Conservation (phyloP, 2,888 invertebrate species). For the Zonitis immaculata region DNA sequence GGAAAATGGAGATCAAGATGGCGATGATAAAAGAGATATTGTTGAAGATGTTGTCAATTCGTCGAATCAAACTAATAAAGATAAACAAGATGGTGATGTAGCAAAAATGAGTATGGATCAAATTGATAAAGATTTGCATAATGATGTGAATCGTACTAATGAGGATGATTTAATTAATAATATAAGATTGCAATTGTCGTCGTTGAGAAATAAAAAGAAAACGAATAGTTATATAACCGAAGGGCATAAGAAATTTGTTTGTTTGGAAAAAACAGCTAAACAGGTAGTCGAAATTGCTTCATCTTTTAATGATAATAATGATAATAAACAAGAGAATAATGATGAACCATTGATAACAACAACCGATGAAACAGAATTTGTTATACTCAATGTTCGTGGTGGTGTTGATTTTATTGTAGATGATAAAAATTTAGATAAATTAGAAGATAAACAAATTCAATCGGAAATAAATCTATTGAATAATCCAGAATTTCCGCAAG, state of each 20-base stretch:
- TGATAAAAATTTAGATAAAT: slow-evolving; percentile 45
- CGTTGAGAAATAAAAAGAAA: slow-evolving; percentile 33
- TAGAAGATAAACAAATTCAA: neutral
- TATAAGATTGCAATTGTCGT: slow-evolving; percentile 32
- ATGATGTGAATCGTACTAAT: too few species aligned
- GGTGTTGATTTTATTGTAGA: slow-evolving; percentile 31
- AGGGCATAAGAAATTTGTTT: too few species aligned
- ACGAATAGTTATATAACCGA: slow-evolving; percentile 8
- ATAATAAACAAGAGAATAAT: neutral
- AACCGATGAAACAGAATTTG: slow-evolving; percentile 24
- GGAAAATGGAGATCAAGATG: neutral
- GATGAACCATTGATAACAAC: slow-evolving; percentile 18
- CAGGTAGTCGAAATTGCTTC: neutral
- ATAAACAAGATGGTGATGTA: too few species aligned
- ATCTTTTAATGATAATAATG: slow-evolving; percentile 15
- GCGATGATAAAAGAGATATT: too few species aligned
- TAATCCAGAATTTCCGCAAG: neutral
- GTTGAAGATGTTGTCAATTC: too few species aligned
- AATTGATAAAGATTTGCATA: too few species aligned
- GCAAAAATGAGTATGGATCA: too few species aligned
- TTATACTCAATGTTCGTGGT: slow-evolving; percentile 31
- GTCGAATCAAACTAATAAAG: too few species aligned
- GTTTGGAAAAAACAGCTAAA: too few species aligned
- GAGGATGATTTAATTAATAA: slow-evolving; percentile 32
- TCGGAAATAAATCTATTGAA: neutral